phyloP scores from a whole-genome alignment of 2,113 vertebrate genomes.

The Rhodinocichla rosea region DNA sequence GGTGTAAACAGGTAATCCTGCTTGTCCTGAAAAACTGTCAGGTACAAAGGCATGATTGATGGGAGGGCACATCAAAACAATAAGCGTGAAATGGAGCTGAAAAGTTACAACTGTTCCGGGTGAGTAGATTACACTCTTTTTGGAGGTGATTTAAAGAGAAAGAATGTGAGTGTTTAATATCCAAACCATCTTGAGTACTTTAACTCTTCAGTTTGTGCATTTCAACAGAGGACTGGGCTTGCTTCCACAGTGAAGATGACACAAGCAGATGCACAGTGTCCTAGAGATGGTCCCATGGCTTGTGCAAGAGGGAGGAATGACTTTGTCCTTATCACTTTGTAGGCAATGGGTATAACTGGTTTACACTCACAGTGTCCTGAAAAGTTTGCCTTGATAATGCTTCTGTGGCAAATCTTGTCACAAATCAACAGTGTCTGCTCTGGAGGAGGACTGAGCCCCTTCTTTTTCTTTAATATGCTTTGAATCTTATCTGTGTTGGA shows the following conservation, averaged over 20 bases:
- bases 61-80: not conserved
- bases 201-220: not conserved
- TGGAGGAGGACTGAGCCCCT: not conserved
- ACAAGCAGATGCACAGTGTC: rapidly evolving
- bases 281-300: not conserved
- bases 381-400: not conserved
- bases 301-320: not conserved
- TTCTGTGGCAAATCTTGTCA: not conserved
- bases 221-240: not conserved
- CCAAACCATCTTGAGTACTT: not conserved
- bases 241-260: not conserved
- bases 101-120: not conserved
- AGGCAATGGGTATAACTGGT: not conserved
- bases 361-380: not conserved
- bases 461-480: not conserved
- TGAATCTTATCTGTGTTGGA: not conserved
- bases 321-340: not conserved
- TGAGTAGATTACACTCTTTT: not conserved
- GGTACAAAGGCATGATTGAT: not conserved
- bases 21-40: not conserved
- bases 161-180: not conserved
- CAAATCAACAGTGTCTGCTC: not conserved
- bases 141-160: not conserved
- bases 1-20: not conserved
- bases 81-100: not conserved